Conservation (phyloP, 2,113 vertebrate genomes). For the Indri indri region DNA sequence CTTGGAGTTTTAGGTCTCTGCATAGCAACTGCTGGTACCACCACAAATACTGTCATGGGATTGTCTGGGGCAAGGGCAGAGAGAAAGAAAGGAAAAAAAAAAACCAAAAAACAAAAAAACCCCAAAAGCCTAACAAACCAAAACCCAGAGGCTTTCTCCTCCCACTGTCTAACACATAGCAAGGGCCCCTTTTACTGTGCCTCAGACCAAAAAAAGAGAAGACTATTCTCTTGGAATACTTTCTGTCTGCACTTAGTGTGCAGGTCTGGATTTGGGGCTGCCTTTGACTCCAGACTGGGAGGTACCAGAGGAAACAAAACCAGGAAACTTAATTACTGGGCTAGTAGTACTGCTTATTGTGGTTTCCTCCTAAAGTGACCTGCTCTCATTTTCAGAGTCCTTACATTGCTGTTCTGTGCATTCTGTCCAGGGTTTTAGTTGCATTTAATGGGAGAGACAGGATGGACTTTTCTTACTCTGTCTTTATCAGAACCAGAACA, state of each 20-base stretch:
- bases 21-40: not conserved
- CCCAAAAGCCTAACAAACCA: no score
- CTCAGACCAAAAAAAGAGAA: not conserved
- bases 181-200: not conserved
- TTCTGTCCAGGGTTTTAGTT: conserved; percentile 29
- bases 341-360: not conserved
- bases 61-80: not conserved
- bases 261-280: not conserved
- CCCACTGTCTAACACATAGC: not conserved
- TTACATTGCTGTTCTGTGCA: not conserved
- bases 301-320: conserved; percentile 23
- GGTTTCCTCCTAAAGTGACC: not conserved
- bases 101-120: no score
- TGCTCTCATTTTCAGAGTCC: conserved; percentile 7
- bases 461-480: not conserved
- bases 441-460: not conserved
- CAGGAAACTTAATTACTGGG: not conserved
- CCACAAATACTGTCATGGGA: not conserved
- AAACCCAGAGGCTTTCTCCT: not conserved
- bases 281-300: not conserved
- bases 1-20: not conserved
- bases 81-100: not conserved
- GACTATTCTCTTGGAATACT: not conserved
- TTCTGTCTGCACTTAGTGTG: not conserved
- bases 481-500: not conserved